phyloP scores from a whole-genome alignment of 2,797 vertebrate genomes.

The Coccyzus lansbergi region DNA sequence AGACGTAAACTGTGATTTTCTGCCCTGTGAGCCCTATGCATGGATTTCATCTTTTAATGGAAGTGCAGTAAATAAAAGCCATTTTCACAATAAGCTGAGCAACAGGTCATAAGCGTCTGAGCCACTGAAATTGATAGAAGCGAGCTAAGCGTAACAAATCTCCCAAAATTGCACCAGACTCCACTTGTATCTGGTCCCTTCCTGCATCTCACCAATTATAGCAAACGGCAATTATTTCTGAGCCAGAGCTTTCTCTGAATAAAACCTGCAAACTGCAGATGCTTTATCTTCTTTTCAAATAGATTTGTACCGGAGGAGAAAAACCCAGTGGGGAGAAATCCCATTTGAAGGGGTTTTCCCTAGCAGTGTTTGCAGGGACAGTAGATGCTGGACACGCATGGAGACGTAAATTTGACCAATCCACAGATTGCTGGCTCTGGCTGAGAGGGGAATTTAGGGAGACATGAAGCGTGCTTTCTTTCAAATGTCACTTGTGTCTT shows the following conservation, averaged over 20 bases:
- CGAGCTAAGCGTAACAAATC: constrained; percentile 82
- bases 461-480: accelerated
- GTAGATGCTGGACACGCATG: neutral
- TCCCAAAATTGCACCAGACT: constrained; percentile 77
- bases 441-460: neutral
- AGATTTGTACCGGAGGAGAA: constrained; percentile 42
- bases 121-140: constrained; percentile 79
- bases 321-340: constrained; percentile 7
- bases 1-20: constrained; percentile 81
- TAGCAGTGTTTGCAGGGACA: neutral
- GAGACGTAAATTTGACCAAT: neutral
- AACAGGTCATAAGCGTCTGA: constrained; percentile 81
- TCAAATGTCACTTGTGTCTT: neutral
- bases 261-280: constrained; percentile 48
- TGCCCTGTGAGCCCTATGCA: constrained; percentile 79
- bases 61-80: constrained; percentile 83
- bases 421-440: neutral
- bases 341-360: constrained; percentile 52
- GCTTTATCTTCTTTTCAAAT: constrained; percentile 60
- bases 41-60: constrained; percentile 85
- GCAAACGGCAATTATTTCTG: constrained; percentile 76
- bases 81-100: constrained; percentile 80
- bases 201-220: constrained; percentile 77
- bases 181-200: constrained; percentile 70
- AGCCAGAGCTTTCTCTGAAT: constrained; percentile 69